These are phyloP conservation scores for Xenotilapia leptura DNA, from an alignment of 2,113 vertebrate species.

Conservation along the genomic window DNA sequence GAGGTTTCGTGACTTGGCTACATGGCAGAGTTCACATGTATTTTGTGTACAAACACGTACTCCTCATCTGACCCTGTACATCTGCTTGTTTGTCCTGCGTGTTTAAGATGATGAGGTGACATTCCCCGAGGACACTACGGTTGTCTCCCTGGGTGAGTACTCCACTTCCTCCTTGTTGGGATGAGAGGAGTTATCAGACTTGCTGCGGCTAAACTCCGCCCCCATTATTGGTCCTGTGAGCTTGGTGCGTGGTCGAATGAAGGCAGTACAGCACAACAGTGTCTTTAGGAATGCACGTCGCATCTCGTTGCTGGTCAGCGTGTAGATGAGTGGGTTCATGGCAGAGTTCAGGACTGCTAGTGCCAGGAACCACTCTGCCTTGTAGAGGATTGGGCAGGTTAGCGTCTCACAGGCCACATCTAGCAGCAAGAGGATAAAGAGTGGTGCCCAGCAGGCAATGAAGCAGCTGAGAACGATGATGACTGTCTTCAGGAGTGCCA, in stretches of 20 bases:
- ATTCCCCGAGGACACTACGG: slow-evolving; percentile 84
- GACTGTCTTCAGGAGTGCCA: slow-evolving; percentile 94
- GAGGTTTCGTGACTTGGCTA: neutral
- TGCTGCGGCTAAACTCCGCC: slow-evolving; percentile 93
- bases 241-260: slow-evolving; percentile 72
- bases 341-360: slow-evolving; percentile 94
- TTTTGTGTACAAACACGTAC: neutral
- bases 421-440: slow-evolving; percentile 92
- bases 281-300: slow-evolving; percentile 89
- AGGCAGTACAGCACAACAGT: slow-evolving; percentile 83
- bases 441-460: slow-evolving; percentile 94
- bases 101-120: slow-evolving; percentile 85
- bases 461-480: slow-evolving; percentile 96
- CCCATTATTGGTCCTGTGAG: slow-evolving; percentile 83
- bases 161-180: slow-evolving; percentile 88
- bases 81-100: neutral
- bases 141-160: slow-evolving; percentile 81
- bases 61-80: neutral
- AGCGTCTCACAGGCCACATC: slow-evolving; percentile 88
- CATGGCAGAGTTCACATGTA: neutral
- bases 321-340: slow-evolving; percentile 98
- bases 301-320: slow-evolving; percentile 97
- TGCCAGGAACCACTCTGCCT: slow-evolving; percentile 92
- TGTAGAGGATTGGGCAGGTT: slow-evolving; percentile 82
- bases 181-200: slow-evolving; percentile 94